Evolutionary conservation across 2,113 vertebrate genomes (phyloP), one percentile per base, ranked within the genome.

Genomic region (Podocnemis expansa): DNA sequence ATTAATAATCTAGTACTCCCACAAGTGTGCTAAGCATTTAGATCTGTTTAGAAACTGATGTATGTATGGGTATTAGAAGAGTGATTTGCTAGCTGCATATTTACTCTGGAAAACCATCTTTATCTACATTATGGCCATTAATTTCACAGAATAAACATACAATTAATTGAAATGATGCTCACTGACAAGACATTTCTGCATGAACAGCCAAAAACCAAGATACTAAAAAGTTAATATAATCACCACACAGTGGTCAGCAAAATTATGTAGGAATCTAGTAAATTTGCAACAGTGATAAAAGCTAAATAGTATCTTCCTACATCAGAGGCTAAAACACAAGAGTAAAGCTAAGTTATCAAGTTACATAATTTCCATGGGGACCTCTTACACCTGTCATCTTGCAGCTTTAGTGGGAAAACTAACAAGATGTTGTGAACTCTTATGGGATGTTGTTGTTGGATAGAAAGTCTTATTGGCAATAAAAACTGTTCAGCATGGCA

Each of bases 391-490:
- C 94, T 95, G 80, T 80, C 94, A 96, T 86, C 51, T 85, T 58
- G 34, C 70, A 87, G 81, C 78, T 91, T 93, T 58, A 52, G 75
- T 4, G 86, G 91, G 78, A 87, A 95, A 79, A 95, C 96, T 95
- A 95, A 98, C 95, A 96, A 93, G 89, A 97, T 98, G 96, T 95
- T 90, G 85, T 75, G 55, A 88, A 78, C 10, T 87, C 91, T 90
- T 87, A 87, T 8, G 85, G 93, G 94, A 97, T 63, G 49, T 87
- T 97, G 95, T 87, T 85, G 49, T 87, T 81, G 95, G 96, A 94
- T 94, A 94, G 43, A 90, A 82, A 95, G 97, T 96, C 97, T 54
- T 88, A 38, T 8, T 97, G 97, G 96, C 97, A 97, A 95, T 96
- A 97, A 97, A 95, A 96, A 90, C 94, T 83, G 92, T 55, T 80